These are phyloP conservation scores for Festucalex cinctus DNA, from an alignment of 2,113 vertebrate genomes.

Conservation along the genomic window DNA sequence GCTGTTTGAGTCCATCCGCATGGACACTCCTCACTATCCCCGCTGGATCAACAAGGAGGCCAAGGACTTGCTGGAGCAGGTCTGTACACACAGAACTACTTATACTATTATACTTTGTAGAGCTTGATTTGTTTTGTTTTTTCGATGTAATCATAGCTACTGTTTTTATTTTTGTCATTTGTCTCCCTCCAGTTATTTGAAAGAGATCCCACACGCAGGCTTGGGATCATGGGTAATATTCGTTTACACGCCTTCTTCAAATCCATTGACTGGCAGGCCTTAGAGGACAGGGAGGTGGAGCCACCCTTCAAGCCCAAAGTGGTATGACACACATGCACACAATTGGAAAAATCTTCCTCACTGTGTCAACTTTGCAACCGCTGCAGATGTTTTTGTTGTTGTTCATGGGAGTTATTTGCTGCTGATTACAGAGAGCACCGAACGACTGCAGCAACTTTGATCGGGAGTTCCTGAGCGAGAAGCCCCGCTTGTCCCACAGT, in stretches of 20 bases:
- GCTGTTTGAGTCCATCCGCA: conserved; percentile 94
- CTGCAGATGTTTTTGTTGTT: background rate
- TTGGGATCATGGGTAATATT: conserved; percentile 88
- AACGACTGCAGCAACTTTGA: conserved; percentile 96
- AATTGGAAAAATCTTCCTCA: background rate
- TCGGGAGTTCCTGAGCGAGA: conserved; percentile 94
- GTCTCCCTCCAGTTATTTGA: conserved; percentile 83
- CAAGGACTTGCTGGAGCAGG: conserved; percentile 91
- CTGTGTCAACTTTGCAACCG: background rate
- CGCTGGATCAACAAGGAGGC: conserved; percentile 97
- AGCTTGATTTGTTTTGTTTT: background rate
- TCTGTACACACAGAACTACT: conserved; percentile 39
- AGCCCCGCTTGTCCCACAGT: conserved; percentile 86
- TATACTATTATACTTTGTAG: background rate
- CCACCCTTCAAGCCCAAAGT: conserved; percentile 98
- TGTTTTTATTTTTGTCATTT: background rate
- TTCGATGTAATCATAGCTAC: background rate
- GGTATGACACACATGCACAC: conserved; percentile 68
- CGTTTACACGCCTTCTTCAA: conserved; percentile 89
- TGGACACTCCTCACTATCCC: conserved; percentile 92
- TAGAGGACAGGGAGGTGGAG: conserved; percentile 83
- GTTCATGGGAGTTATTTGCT: conserved; percentile 24
- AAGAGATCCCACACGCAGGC: conserved; percentile 83
- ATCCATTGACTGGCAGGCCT: conserved; percentile 83
- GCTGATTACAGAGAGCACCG: conserved; percentile 79